Evolutionary conservation across 2,888 invertebrate genomes (phyloP).

Genomic region (Cecidostiba fungosa): DNA sequence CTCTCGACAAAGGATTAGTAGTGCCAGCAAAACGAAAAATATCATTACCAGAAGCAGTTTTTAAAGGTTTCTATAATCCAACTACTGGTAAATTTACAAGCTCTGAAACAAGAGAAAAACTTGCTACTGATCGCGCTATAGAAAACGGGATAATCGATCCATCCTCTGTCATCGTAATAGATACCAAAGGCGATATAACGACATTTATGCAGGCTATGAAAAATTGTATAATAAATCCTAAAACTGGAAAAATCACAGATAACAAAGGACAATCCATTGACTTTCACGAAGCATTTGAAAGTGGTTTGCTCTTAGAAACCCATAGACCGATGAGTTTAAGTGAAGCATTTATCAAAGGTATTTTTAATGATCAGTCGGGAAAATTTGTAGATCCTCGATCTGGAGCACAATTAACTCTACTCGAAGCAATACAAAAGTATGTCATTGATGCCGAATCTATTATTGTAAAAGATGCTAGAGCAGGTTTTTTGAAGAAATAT

Average conservation of each 20-base stretch:
- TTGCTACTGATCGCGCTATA: conserved; percentile 92
- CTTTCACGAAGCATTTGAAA: conserved; percentile 92
- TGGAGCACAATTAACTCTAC: conserved; percentile 89
- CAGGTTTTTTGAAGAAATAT: conserved; percentile 89
- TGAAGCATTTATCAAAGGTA: conserved; percentile 90
- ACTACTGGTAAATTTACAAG: conserved; percentile 91
- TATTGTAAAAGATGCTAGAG: conserved; percentile 89
- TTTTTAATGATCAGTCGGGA: conserved; percentile 90
- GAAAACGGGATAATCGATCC: conserved; percentile 92
- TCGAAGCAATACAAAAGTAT: conserved; percentile 90
- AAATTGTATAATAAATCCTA: conserved; percentile 88
- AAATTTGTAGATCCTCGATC: conserved; percentile 91
- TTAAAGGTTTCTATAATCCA: conserved; percentile 94
- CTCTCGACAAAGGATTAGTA: conserved; percentile 90
- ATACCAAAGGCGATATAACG: conserved; percentile 86
- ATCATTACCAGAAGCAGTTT: conserved; percentile 93
- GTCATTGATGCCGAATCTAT: conserved; percentile 93
- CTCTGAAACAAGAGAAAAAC: conserved; percentile 89
- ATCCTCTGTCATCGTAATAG: conserved; percentile 91
- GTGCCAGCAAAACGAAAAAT: conserved; percentile 91
- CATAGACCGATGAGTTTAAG: conserved; percentile 90
- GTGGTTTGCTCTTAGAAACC: conserved; percentile 90
- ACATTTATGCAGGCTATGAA: conserved; percentile 92
- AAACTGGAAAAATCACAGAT: conserved; percentile 86
- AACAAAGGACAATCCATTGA: conserved; percentile 84